A percentile compares a stretch with the other conserved stretches of the same genome.
Evolutionary conservation across 2,113 vertebrate species (phyloP).

Genomic region (Sardina pilchardus): DNA sequence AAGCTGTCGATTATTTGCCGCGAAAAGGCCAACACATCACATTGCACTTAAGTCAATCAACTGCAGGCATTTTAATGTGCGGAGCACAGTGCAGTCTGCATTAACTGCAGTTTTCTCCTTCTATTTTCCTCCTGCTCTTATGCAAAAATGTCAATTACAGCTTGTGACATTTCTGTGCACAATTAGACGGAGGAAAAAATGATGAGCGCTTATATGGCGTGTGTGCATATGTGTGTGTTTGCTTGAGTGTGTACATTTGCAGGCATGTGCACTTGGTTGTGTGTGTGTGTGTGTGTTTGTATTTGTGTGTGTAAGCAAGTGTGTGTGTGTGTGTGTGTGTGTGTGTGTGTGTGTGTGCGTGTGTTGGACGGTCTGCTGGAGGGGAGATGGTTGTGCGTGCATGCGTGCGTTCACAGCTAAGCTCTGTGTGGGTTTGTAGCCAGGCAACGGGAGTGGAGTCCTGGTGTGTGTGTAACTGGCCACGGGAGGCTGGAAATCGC

Average conservation of each 20-base stretch:
- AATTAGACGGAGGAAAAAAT: not conserved
- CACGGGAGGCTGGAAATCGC: conserved; percentile 59
- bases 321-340: conserved; percentile 23
- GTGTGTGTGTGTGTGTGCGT: conserved; percentile 25
- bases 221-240: not conserved
- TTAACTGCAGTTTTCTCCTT: not conserved
- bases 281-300: conserved; percentile 29
- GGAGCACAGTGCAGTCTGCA: not conserved
- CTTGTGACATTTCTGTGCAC: conserved; percentile 45
- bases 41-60: not conserved
- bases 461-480: conserved; percentile 56
- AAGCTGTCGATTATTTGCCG: not conserved
- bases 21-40: not conserved
- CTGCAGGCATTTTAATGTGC: not conserved
- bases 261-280: conserved; percentile 29
- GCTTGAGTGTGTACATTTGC: conserved; percentile 22
- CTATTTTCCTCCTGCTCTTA: not conserved
- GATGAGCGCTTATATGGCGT: not conserved
- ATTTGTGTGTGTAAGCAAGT: conserved; percentile 37
- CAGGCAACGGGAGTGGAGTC: conserved; percentile 53
- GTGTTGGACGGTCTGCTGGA: conserved; percentile 20
- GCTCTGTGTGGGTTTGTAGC: conserved; percentile 49
- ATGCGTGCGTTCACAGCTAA: conserved; percentile 33
- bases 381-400: conserved; percentile 2
- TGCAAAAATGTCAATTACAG: conserved; percentile 29